Evolutionary conservation across 2,797 vertebrate genomes (phyloP), one percentile per base, ranked within the genome.

Genomic region (Natrix natrix): DNA sequence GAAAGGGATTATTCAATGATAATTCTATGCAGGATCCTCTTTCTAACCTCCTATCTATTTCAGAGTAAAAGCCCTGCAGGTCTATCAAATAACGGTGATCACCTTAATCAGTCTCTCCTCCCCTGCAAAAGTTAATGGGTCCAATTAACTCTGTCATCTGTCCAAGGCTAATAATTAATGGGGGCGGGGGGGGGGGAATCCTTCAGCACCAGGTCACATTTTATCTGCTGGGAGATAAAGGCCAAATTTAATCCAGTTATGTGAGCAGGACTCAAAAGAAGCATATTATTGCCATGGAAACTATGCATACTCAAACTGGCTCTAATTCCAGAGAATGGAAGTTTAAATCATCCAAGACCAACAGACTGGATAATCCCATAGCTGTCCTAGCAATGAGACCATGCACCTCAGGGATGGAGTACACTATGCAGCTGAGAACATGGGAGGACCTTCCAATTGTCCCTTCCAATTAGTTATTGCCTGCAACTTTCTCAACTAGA

Each of bases 181-280:
- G 37, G 17, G 16, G 0, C 0, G 1, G 0, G 2, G 13, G 13
- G 1, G 0, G 2, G 13, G 13, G 5, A 17, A 48, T 83, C 74
- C 74, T 48, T 43, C 37, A 48, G 8, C 20, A 83, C 37, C 8
- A 83, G 8, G 4, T 83, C 37, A 83, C 20, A 83, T 83, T 43
- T 48, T 20, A 24, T 11, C 20, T 48, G 74, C 74, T 48, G 0
- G 17, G 17, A 48, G 37, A 48, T 22, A 78, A 48, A 78, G 17
- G 37, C 74, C 74, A 83, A 83, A 83, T 83, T 83, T 83, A 83
- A 48, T 48, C 37, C 74, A 48, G 37, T 20, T 48, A 48, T 24
- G 8, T 83, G 37, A 20, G 74, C 17, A 78, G 32, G 74, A 78
- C 17, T 43, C 69, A 43, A 20, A 48, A 78, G 37, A 78, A 48